phyloP scores from a whole-genome alignment of 2,888 invertebrate species.

The Mythimna albipuncta region DNA sequence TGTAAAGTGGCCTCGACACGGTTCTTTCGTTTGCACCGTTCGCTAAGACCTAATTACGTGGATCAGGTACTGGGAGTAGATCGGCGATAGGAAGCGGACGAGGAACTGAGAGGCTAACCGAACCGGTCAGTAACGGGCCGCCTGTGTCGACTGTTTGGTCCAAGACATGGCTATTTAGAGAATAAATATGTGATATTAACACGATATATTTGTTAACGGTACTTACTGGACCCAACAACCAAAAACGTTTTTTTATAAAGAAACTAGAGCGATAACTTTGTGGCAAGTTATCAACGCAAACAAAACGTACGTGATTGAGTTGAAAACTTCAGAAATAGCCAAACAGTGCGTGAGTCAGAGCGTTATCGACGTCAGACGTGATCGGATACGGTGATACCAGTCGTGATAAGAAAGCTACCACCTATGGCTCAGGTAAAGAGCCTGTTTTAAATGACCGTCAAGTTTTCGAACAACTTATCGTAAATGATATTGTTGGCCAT shows the following conservation, averaged over 20 bases:
- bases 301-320: constrained; percentile 44
- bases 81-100: constrained; percentile 78
- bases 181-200: constrained; percentile 49
- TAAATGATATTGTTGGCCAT: not conserved
- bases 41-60: constrained; percentile 79
- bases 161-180: constrained; percentile 46
- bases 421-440: constrained; percentile 47
- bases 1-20: constrained; percentile 81
- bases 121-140: constrained; percentile 76
- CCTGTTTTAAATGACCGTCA: constrained; percentile 14
- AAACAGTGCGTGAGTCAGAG: constrained; percentile 77
- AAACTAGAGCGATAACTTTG: constrained; percentile 19
- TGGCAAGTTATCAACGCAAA: constrained; percentile 26
- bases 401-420: constrained; percentile 67
- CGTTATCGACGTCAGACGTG: constrained; percentile 79
- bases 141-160: constrained; percentile 48
- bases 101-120: constrained; percentile 70
- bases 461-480: constrained; percentile 12
- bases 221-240: constrained; percentile 1
- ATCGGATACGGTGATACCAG: constrained; percentile 80
- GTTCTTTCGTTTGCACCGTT: constrained; percentile 80
- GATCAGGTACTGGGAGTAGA: constrained; percentile 72
- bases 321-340: constrained; percentile 41
- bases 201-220: constrained; percentile 34
- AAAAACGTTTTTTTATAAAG: constrained; percentile 4